Conservation (phyloP, 2,888 invertebrate genomes). For the Heliconius hortense region DNA sequence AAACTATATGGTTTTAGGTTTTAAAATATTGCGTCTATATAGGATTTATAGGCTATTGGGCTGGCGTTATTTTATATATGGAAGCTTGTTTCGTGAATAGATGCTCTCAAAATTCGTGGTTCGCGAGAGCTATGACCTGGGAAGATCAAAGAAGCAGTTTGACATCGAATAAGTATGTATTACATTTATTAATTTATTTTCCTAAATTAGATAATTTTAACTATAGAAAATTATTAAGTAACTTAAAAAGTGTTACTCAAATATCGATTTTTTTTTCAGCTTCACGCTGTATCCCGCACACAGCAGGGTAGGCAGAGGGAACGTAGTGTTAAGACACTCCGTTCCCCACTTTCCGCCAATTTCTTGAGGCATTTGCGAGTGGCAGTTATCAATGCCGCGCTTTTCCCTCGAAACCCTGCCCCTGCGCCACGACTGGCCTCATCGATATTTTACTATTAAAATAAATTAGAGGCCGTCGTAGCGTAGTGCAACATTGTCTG, state of each 20-base stretch:
- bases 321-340: no score
- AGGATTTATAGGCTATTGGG: constrained; percentile 75
- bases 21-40: constrained; percentile 75
- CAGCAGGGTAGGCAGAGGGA: no score
- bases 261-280: no score
- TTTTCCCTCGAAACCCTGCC: no score
- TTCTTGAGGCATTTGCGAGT: no score
- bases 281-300: no score
- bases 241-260: no score
- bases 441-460: background rate
- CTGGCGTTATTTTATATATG: constrained; percentile 76
- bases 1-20: constrained; percentile 52
- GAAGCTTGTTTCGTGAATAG: constrained; percentile 75
- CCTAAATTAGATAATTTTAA: background rate
- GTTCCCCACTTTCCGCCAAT: no score
- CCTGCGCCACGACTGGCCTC: no score
- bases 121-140: constrained; percentile 60
- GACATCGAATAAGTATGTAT: constrained; percentile 52
- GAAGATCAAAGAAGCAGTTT: constrained; percentile 50
- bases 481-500: background rate
- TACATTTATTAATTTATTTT: constrained; percentile 22
- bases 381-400: no score
- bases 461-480: background rate
- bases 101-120: constrained; percentile 79
- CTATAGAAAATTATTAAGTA: no score